These are phyloP conservation scores for Drosophila prosaltans DNA, from an alignment of 1,140 invertebrate species.

Conservation along the genomic window DNA sequence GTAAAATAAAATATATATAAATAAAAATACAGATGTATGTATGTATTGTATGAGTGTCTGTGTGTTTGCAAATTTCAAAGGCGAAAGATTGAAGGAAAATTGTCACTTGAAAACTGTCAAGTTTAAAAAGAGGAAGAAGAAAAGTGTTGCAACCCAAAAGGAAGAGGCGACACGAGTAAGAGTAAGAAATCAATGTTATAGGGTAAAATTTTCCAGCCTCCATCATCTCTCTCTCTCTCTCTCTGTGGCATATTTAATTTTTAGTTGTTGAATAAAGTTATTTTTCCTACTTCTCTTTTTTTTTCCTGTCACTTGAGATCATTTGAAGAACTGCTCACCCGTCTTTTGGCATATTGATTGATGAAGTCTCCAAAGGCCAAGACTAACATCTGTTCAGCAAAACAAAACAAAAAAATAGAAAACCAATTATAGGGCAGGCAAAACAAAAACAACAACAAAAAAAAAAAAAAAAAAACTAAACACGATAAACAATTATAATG, in stretches of 20 bases:
- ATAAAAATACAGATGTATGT: slow-evolving; percentile 8
- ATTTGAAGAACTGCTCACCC: not conserved
- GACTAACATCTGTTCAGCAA: not conserved
- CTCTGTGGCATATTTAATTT: slow-evolving; percentile 47
- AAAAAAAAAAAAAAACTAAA: not conserved
- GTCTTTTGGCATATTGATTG: slow-evolving; percentile 2
- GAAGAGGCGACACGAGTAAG: not conserved
- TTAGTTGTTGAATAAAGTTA: slow-evolving; percentile 23
- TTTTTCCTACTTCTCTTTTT: not conserved
- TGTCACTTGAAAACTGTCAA: slow-evolving; percentile 76
- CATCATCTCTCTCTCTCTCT: not conserved
- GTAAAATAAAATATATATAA: slow-evolving; percentile 27
- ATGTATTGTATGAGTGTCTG: slow-evolving; percentile 32
- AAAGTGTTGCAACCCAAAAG: no score
- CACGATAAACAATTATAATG: slow-evolving; percentile 54
- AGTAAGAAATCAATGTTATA: not conserved
- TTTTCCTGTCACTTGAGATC: not conserved
- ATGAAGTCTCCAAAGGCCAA: slow-evolving; percentile 5
- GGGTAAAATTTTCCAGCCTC: not conserved
- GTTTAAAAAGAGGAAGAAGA: slow-evolving; percentile 29
- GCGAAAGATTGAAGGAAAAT: slow-evolving; percentile 44
- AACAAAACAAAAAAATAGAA: not conserved
- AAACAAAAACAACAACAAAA: not conserved
- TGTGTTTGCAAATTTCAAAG: not conserved
- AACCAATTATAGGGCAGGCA: slow-evolving; percentile 5